phyloP scores from a whole-genome alignment of 2,888 invertebrate genomes.

The Plagiodera versicolora region DNA sequence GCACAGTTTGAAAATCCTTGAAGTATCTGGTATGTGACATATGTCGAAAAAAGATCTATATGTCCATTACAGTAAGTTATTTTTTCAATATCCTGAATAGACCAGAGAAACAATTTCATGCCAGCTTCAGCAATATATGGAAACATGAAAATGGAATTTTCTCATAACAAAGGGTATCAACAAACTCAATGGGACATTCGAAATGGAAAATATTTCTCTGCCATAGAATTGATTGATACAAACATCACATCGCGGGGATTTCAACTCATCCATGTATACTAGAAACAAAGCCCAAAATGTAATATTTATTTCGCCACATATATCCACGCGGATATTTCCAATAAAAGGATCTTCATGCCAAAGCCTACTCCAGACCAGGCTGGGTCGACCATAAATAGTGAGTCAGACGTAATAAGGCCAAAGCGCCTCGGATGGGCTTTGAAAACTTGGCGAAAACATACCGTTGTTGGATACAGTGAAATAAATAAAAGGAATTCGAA shows the following conservation, averaged over 20 bases:
- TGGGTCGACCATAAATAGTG: neutral
- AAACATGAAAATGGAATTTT: too few relatives aligned
- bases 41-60: too few relatives aligned
- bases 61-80: too few relatives aligned
- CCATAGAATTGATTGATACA: neutral
- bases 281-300: constrained; percentile 19
- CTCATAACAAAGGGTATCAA: too few relatives aligned
- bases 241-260: neutral
- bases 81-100: too few relatives aligned
- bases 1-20: too few relatives aligned
- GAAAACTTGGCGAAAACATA: neutral
- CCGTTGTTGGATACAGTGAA: neutral
- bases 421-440: neutral
- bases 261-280: constrained; percentile 1
- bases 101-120: too few relatives aligned
- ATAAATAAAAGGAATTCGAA: too few relatives aligned
- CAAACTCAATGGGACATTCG: too few relatives aligned
- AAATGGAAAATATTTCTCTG: neutral
- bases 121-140: too few relatives aligned
- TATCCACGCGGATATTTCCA: constrained; percentile 29
- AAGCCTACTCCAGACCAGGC: constrained; percentile 25
- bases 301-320: constrained; percentile 26
- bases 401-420: constrained; percentile 15
- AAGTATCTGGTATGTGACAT: too few relatives aligned
- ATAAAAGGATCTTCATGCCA: constrained; percentile 30